Base-by-base conservation (phyloP, 2,797 vertebrate genomes). In the Nothura maculosa region DNA sequence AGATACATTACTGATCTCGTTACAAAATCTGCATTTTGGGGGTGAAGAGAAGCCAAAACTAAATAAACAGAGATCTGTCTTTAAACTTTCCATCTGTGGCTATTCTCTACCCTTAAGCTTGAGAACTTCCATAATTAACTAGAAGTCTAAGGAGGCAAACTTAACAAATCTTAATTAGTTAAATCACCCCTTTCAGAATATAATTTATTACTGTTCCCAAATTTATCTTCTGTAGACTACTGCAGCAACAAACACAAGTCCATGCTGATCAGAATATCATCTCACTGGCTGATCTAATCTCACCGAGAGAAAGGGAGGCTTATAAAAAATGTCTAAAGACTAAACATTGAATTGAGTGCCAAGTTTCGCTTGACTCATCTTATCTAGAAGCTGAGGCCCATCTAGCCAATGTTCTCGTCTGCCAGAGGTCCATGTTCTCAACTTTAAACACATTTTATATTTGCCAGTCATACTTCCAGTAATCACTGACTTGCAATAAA, bases 281-380 rank as follows among this genome's bases (percentile, higher is more conserved):
- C 60, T 76, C 79, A n/a, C 40, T 45, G 63, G 43, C 27, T 92
- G 87, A 89, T 92, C 63, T 92, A 89, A 93, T 89, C 86, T 94
- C 42, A 87, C 50, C 17, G 66, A 94, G 50, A 94, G 50, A 94
- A 93, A 85, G 20, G 34, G 43, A 95, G 47, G 32, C 43, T 93
- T 76, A 79, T 76, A 89, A 93, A 93, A 95, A 89, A 83, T 30
- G 32, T 66, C 75, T 91, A 63, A 95, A 95, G 92, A 93, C 90
- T 89, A 81, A 93, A 86, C 74, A 95, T 61, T 63, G 32, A 28
- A 83, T 30, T 12, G 17, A 81, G 48, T 36, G 92, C 92, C 87
- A 95, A 92, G 92, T 92, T 94, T 93, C 72, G 9, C 85, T 90
- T 85, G 69, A 73, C 92, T 97, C 94, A 96, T 8, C 6, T 70